phyloP scores from a whole-genome alignment of 2,888 invertebrate species.

The Cephus spinipes region DNA sequence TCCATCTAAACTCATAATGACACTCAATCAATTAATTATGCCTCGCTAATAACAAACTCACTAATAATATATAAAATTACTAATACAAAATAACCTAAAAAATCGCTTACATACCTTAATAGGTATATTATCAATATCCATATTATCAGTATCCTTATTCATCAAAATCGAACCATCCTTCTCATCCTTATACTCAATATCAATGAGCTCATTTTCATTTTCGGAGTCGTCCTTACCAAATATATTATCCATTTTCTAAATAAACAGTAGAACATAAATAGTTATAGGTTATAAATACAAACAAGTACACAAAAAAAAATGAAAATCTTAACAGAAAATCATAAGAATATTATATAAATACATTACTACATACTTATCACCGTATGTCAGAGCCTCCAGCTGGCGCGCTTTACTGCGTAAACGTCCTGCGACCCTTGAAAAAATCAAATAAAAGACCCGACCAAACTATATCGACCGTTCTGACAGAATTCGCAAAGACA shows the following conservation, averaged over 20 bases:
- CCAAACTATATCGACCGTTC: neutral
- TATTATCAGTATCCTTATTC: conserved; percentile 34
- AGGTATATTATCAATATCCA: conserved; percentile 36
- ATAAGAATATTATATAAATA: neutral
- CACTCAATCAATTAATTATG: neutral
- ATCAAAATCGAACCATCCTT: conserved; percentile 24
- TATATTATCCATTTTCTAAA: conserved; percentile 49
- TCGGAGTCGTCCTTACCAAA: conserved; percentile 58
- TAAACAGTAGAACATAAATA: neutral
- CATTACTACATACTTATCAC: neutral
- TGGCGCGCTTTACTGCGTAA: neutral
- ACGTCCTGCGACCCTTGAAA: neutral
- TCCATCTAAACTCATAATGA: conserved; percentile 32
- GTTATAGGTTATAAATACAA: neutral
- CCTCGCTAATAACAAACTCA: neutral
- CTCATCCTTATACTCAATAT: conserved; percentile 39
- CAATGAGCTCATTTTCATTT: conserved; percentile 47
- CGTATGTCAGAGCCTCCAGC: neutral
- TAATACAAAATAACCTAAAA: neutral
- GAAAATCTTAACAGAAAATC: neutral
- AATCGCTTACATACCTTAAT: conserved; percentile 36
- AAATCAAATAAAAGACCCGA: neutral
- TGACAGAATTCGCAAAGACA: neutral
- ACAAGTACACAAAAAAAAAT: neutral
- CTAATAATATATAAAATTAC: neutral